These are phyloP conservation scores for Scaptomyza montana DNA, from an alignment of 1,140 invertebrate genomes.

Conservation along the genomic window DNA sequence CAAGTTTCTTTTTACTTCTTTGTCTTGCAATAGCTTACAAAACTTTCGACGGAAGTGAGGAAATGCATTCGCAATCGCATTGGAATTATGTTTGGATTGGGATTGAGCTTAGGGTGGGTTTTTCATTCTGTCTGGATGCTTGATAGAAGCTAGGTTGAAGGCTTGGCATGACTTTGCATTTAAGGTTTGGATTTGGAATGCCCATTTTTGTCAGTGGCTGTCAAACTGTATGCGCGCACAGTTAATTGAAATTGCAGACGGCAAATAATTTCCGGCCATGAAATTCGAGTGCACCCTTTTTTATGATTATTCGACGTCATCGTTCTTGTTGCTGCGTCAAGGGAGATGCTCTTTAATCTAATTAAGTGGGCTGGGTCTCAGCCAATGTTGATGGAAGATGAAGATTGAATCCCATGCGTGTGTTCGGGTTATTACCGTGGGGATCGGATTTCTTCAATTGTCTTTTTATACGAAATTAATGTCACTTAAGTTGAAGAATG, in stretches of 20 bases:
- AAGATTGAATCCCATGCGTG: slow-evolving; percentile 2
- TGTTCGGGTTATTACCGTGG: neutral
- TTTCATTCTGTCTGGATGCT: neutral
- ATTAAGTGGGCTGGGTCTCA: slow-evolving; percentile 53
- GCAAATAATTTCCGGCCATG: slow-evolving; percentile 75
- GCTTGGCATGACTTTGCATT: slow-evolving; percentile 18
- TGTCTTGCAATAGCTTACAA: neutral
- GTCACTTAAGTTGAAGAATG: too few species aligned
- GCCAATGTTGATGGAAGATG: slow-evolving; percentile 4
- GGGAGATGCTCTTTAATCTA: slow-evolving; percentile 68
- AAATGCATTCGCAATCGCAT: too few species aligned
- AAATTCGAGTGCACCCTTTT: slow-evolving; percentile 75
- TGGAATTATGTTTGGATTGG: slow-evolving; percentile 13
- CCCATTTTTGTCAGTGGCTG: slow-evolving; percentile 24
- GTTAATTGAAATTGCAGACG: slow-evolving; percentile 76
- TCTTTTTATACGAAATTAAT: too few species aligned
- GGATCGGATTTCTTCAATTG: neutral
- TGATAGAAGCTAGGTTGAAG: neutral
- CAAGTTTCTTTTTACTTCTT: slow-evolving; percentile 1
- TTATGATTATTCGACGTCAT: neutral
- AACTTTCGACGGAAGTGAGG: slow-evolving; percentile 24
- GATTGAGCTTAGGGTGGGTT: slow-evolving; percentile 8
- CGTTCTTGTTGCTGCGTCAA: slow-evolving; percentile 19
- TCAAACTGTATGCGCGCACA: slow-evolving; percentile 35
- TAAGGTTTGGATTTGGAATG: neutral